Evolutionary conservation across 1,140 invertebrate species (phyloP).

Genomic region (Drosophila neocordata): DNA sequence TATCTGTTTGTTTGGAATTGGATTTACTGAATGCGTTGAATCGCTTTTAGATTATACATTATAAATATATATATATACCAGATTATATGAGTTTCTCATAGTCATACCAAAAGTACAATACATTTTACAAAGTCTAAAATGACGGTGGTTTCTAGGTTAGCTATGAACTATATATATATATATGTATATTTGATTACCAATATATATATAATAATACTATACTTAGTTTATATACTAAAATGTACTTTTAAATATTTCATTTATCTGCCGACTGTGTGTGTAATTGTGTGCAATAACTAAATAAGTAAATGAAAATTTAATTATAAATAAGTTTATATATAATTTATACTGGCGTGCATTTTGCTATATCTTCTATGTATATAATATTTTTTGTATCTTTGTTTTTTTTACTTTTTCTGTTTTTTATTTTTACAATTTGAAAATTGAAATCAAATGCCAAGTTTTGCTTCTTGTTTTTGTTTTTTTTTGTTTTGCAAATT

Average conservation of each 20-base stretch:
- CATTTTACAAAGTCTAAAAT: constrained; percentile 77
- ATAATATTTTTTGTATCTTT: constrained; percentile 3
- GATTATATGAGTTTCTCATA: background rate
- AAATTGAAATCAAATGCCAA: constrained; percentile 52
- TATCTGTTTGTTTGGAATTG: background rate
- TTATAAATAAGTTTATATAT: background rate
- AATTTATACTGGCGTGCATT: constrained; percentile 4
- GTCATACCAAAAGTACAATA: constrained; percentile 58
- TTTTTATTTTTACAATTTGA: constrained; percentile 49
- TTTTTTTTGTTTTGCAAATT: constrained; percentile 26
- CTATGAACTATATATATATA: constrained; percentile 54
- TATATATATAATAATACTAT: constrained; percentile 30
- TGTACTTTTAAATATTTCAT: constrained; percentile 2
- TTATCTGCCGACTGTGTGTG: background rate
- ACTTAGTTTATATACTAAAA: constrained; percentile 3
- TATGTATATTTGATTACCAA: constrained; percentile 43
- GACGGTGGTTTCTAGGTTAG: constrained; percentile 79
- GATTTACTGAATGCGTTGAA: background rate
- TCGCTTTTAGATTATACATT: constrained; percentile 6
- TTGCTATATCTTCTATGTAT: constrained; percentile 26
- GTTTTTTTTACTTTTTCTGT: constrained; percentile 17
- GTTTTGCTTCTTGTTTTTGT: constrained; percentile 32
- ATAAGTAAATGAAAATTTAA: no score
- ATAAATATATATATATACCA: constrained; percentile 2
- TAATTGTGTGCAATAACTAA: background rate